Evolutionary conservation across 2,797 vertebrate genomes (phyloP), one percentile per base, ranked within the genome.

Genomic region (Hoplostethus mediterraneus): DNA sequence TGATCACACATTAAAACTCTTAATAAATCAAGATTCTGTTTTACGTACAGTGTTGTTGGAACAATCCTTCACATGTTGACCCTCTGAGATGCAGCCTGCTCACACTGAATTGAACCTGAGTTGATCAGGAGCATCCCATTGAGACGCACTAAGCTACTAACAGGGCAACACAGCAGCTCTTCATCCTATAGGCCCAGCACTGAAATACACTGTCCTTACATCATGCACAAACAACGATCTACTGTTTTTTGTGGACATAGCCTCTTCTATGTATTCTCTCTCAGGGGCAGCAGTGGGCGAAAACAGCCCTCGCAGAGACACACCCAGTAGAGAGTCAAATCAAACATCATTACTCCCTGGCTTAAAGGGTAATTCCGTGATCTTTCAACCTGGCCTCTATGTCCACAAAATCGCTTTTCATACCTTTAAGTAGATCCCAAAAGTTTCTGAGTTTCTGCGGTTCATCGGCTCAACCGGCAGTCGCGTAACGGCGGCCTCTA

Each of bases 161-260:
- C 57, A 71, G 81, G 28, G 71, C 48, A 55, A 45, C 79, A 60
- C 79, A 76, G 76, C 71, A 62, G 73, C 79, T 82, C 71, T 52
- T 75, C 71, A 45, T 72, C 79, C 40, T 73, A 63, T 78, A 86
- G 83, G 80, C 82, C 75, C 17, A 55, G 76, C 70, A 72, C 71
- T 75, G 73, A 81, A 68, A 84, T 57, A 70, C 77, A 77, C 56
- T 56, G 13, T 45, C 12, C 56, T 11, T 49, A 69, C 77, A 75
- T 87, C 81, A 87, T 81, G 79, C 75, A 87, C 84, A 87, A 89
- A 86, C 85, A 86, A 87, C 74, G 75, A 89, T 81, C 66, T 40
- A 25, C 77, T 31, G 33, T 47, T 47, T 56, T 45, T 42, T 59
- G 70, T 77, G 73, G 77, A 81, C 55, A 33, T n/a, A 76, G 67